Evolutionary conservation across 2,888 invertebrate genomes (phyloP).

Genomic region (Adelognathus sp.): DNA sequence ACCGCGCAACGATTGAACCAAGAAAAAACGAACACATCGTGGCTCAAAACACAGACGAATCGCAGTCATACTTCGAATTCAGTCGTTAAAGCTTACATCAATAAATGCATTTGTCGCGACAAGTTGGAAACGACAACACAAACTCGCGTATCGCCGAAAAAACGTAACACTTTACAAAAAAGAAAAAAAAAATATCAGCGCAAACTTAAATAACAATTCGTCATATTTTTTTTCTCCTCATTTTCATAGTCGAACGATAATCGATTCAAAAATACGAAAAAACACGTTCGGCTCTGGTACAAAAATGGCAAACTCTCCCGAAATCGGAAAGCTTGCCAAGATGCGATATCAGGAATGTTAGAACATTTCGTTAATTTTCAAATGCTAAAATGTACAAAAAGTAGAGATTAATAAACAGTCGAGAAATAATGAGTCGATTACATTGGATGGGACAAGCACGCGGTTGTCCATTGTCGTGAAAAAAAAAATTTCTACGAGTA

Average conservation of each 20-base stretch:
- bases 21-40: background rate
- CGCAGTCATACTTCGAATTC: background rate
- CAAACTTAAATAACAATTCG: conserved; percentile 55
- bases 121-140: conserved; percentile 52
- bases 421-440: conserved; percentile 4
- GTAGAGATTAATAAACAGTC: background rate
- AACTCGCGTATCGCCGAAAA: conserved; percentile 36
- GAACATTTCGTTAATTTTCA: conserved; percentile 38
- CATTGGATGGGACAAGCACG: conserved; percentile 22
- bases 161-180: conserved; percentile 54
- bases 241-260: conserved; percentile 5
- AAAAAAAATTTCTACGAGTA: background rate
- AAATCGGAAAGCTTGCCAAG: conserved; percentile 24
- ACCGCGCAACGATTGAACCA: background rate
- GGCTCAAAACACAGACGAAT: background rate
- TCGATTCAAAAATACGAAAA: conserved; percentile 15
- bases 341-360: conserved; percentile 54
- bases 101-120: conserved; percentile 58
- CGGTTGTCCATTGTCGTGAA: conserved; percentile 28
- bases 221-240: background rate
- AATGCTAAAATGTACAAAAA: conserved; percentile 4
- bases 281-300: conserved; percentile 33
- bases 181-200: conserved; percentile 36
- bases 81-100: conserved; percentile 39
- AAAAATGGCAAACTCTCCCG: conserved; percentile 10